These are phyloP conservation scores for Escarpia spicata DNA, from an alignment of 2,888 invertebrate species.

Conservation along the genomic window DNA sequence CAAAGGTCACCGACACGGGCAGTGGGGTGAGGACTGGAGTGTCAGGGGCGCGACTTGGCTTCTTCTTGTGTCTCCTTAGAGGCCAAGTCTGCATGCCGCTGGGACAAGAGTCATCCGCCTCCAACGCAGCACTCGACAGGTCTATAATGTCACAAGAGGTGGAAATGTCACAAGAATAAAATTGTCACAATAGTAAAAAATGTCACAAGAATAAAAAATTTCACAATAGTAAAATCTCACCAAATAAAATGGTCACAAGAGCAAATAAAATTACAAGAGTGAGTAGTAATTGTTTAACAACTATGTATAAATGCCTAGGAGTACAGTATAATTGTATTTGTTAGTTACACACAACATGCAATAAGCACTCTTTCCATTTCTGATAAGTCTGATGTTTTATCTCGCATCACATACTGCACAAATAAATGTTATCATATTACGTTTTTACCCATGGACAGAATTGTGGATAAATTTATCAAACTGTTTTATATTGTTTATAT, in stretches of 20 bases:
- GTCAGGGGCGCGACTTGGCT: conserved; percentile 57
- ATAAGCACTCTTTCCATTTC: neutral
- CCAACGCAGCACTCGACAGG: conserved; percentile 18
- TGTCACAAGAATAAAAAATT: neutral
- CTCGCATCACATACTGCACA: neutral
- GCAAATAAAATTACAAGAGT: too few relatives aligned
- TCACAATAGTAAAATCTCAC: neutral
- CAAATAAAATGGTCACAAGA: neutral
- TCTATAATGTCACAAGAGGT: neutral
- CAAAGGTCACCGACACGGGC: conserved; percentile 73
- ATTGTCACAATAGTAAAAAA: neutral
- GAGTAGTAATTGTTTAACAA: neutral
- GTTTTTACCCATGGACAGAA: too few relatives aligned
- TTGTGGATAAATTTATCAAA: too few relatives aligned
- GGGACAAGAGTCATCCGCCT: conserved; percentile 23
- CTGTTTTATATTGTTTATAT: too few relatives aligned
- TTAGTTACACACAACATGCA: neutral
- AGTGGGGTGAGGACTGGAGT: conserved; percentile 75
- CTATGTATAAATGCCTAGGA: neutral
- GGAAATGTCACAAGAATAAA: neutral
- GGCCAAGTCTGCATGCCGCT: conserved; percentile 45
- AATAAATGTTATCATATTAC: neutral
- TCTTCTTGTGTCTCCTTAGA: conserved; percentile 55
- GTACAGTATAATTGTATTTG: neutral
- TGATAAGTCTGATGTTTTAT: neutral